These are phyloP conservation scores for Eledone cirrhosa DNA, from an alignment of 2,888 invertebrate genomes.

Conservation along the genomic window DNA sequence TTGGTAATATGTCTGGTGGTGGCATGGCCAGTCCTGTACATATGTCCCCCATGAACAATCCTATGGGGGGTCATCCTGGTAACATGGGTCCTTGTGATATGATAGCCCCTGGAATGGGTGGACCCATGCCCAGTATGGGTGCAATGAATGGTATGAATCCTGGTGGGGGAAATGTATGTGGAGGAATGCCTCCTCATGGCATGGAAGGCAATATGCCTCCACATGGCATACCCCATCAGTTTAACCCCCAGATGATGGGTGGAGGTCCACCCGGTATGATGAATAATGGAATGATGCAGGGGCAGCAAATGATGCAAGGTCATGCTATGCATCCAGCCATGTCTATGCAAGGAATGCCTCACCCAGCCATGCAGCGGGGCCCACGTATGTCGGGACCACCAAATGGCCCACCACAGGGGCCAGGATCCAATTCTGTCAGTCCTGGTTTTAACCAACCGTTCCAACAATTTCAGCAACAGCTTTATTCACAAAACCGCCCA, in stretches of 20 bases:
- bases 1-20: conserved; percentile 37
- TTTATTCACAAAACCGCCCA: conserved; percentile 56
- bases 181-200: conserved; percentile 35
- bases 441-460: conserved; percentile 52
- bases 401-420: conserved; percentile 33
- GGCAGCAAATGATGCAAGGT: conserved; percentile 51
- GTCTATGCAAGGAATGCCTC: conserved; percentile 39
- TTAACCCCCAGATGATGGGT: conserved; percentile 35
- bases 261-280: conserved; percentile 36
- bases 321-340: conserved; percentile 38
- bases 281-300: conserved; percentile 38
- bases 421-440: conserved; percentile 23
- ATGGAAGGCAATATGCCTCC: conserved; percentile 32
- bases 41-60: conserved; percentile 46
- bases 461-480: conserved; percentile 64
- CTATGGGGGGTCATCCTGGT: conserved; percentile 46
- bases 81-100: conserved; percentile 35
- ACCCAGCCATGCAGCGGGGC: conserved; percentile 38
- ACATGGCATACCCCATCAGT: conserved; percentile 28
- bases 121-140: conserved; percentile 35
- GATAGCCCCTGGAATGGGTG: conserved; percentile 34
- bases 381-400: conserved; percentile 32
- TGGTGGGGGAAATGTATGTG: conserved; percentile 43
- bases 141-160: conserved; percentile 38
- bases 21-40: conserved; percentile 44